Evolutionary conservation across 2,888 invertebrate genomes (phyloP).

Genomic region (Acronicta leporina): DNA sequence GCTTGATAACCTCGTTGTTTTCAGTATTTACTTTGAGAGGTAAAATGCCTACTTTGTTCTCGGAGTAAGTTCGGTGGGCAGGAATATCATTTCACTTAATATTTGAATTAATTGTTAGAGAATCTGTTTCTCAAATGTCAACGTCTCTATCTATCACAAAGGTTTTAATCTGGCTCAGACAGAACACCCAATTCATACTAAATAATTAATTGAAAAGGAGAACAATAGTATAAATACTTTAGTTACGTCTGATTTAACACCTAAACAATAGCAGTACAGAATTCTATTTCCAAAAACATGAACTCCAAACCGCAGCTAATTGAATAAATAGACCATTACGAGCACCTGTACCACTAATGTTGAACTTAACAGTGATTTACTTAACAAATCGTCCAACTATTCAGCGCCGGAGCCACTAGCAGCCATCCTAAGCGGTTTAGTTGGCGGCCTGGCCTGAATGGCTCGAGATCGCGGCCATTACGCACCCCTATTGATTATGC

Average conservation of each 20-base stretch:
- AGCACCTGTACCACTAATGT: constrained; percentile 48
- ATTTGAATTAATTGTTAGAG: too few relatives aligned
- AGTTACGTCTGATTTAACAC: not conserved
- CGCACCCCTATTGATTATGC: constrained; percentile 48
- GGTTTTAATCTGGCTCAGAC: too few relatives aligned
- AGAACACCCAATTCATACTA: not conserved
- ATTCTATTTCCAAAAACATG: constrained; percentile 9
- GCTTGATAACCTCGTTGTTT: constrained; percentile 15
- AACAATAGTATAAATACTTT: not conserved
- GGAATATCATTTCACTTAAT: too few relatives aligned
- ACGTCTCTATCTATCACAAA: too few relatives aligned
- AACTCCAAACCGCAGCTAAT: constrained; percentile 26
- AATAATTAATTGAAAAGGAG: not conserved
- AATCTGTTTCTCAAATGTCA: too few relatives aligned
- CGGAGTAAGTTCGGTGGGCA: not conserved
- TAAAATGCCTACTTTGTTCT: not conserved
- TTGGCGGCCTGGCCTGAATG: constrained; percentile 32
- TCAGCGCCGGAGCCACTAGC: constrained; percentile 37
- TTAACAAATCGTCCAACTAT: constrained; percentile 55
- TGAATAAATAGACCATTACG: constrained; percentile 46
- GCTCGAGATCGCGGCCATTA: constrained; percentile 48
- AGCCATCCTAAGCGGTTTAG: constrained; percentile 26
- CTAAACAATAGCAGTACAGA: not conserved
- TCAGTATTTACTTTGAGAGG: constrained; percentile 9
- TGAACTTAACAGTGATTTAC: constrained; percentile 48